Conservation (phyloP, 1,140 invertebrate species). For the Dreissena polymorpha region DNA sequence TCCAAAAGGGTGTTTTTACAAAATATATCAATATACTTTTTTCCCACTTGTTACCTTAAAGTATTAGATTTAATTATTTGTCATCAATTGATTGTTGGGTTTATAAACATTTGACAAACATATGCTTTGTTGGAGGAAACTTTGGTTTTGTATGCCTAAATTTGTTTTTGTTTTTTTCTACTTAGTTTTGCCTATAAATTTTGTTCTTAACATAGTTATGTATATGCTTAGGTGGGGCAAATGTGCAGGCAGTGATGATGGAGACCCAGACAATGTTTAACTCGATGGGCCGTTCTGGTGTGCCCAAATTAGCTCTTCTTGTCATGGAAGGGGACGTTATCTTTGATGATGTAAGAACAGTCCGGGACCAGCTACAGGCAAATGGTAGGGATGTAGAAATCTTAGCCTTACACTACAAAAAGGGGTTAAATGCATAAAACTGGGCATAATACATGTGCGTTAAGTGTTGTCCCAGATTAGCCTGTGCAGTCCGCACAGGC, state of each 20-base stretch:
- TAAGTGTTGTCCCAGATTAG: too few species aligned
- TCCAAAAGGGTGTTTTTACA: too few species aligned
- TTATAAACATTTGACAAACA: not conserved
- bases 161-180: not conserved
- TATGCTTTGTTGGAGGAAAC: not conserved
- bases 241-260: constrained; percentile 4
- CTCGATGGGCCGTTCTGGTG: not conserved
- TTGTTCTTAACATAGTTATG: not conserved
- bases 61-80: not conserved
- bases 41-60: not conserved
- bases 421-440: too few species aligned
- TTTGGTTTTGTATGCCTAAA: not conserved
- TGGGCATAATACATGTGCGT: too few species aligned
- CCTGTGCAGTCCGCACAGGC: too few species aligned
- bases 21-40: too few species aligned
- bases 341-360: not conserved
- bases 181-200: not conserved
- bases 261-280: constrained; percentile 1
- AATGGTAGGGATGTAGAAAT: not conserved
- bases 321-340: constrained; percentile 19
- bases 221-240: not conserved
- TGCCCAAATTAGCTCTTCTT: constrained; percentile 10
- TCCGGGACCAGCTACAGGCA: not conserved
- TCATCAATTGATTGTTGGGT: not conserved
- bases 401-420: too few species aligned